Evolutionary conservation across 2,888 invertebrate species (phyloP).

Genomic region (Euphydryas editha): DNA sequence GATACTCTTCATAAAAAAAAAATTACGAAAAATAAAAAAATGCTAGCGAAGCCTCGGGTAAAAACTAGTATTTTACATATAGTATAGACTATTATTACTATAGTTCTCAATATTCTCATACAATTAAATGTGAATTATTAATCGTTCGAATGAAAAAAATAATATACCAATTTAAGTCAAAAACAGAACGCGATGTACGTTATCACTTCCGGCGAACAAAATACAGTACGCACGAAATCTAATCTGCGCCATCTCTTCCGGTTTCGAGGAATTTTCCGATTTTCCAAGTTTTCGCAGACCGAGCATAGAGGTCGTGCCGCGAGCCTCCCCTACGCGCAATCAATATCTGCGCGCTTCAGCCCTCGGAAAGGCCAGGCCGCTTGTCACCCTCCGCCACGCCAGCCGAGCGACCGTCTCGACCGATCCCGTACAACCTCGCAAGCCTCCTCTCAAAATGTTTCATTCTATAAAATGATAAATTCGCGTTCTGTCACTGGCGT

Average conservation of each 20-base stretch:
- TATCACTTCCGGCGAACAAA: background rate
- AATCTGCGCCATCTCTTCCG: constrained; percentile 64
- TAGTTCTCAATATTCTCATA: too few species aligned
- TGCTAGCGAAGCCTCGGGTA: too few species aligned
- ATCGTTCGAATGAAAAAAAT: background rate
- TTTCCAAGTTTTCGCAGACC: constrained; percentile 49
- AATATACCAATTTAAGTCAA: background rate
- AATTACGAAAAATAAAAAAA: too few species aligned
- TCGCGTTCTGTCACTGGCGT: constrained; percentile 29
- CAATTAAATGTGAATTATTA: too few species aligned
- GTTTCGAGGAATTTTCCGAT: constrained; percentile 64
- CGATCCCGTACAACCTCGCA: constrained; percentile 44
- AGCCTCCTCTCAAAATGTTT: constrained; percentile 34
- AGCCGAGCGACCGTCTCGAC: constrained; percentile 58
- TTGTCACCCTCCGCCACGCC: constrained; percentile 73
- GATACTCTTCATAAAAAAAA: too few species aligned
- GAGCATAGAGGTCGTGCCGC: constrained; percentile 64
- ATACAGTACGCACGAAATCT: constrained; percentile 20
- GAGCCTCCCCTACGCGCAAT: constrained; percentile 64
- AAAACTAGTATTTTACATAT: too few species aligned
- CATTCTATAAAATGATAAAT: constrained; percentile 54
- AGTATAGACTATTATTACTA: too few species aligned
- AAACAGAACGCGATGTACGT: background rate
- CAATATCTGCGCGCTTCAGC: constrained; percentile 71
- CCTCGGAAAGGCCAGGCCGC: constrained; percentile 52